Conservation (phyloP, 2,888 invertebrate genomes). For the Abrostola tripartita region DNA sequence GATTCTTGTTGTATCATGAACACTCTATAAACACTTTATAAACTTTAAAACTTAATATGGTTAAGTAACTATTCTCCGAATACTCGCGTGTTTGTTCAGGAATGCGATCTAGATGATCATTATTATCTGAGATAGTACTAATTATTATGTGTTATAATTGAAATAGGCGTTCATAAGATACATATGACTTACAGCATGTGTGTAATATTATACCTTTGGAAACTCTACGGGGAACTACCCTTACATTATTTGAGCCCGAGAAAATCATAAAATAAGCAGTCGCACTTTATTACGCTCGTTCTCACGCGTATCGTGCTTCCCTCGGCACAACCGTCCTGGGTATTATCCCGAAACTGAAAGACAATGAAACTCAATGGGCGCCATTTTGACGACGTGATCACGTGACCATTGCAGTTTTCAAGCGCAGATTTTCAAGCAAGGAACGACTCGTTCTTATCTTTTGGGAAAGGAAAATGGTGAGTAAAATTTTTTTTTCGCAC, state of each 20-base stretch:
- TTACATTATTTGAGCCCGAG: too few species aligned
- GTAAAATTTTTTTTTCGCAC: background rate
- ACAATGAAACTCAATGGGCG: slow-evolving; percentile 2
- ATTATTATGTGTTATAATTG: too few species aligned
- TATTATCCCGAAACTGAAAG: slow-evolving; percentile 2
- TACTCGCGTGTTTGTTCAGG: too few species aligned
- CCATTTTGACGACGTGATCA: slow-evolving; percentile 2
- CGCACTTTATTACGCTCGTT: background rate
- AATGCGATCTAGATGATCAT: too few species aligned
- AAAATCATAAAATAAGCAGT: background rate
- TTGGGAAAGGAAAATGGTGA: background rate
- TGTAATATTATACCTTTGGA: background rate
- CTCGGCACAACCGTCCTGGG: background rate
- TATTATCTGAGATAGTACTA: too few species aligned
- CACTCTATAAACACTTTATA: too few species aligned
- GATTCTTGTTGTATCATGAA: too few species aligned
- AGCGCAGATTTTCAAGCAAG: background rate
- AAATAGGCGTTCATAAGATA: too few species aligned
- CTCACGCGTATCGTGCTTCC: background rate
- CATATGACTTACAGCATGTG: too few species aligned
- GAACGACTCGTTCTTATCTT: background rate
- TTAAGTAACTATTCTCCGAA: too few species aligned
- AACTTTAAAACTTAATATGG: too few species aligned
- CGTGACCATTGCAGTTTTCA: background rate
- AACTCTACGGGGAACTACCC: background rate